Conservation (phyloP, 2,888 invertebrate species). For the Cheilosia variabilis region DNA sequence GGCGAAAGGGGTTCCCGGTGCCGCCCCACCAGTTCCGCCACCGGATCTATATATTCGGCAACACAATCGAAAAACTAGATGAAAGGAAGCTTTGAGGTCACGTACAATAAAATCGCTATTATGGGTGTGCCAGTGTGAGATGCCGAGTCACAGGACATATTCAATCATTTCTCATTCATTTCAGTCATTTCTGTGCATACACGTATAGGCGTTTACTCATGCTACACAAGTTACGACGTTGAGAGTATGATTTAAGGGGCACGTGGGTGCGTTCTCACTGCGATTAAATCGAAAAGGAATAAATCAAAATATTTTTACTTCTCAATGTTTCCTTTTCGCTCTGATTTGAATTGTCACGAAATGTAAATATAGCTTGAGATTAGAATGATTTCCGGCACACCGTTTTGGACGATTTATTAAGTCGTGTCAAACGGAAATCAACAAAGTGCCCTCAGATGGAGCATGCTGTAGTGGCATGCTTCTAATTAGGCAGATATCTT, state of each 20-base stretch:
- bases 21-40: constrained; percentile 2
- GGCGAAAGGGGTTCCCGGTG: constrained; percentile 28
- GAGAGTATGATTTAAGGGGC: constrained; percentile 11
- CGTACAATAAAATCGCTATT: constrained; percentile 63
- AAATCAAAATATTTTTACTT: constrained; percentile 54
- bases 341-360: constrained; percentile 46
- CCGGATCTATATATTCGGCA: constrained; percentile 53
- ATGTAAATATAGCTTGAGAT: constrained; percentile 47
- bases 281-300: constrained; percentile 35
- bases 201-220: constrained; percentile 46
- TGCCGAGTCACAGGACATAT: constrained; percentile 50
- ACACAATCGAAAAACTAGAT: constrained; percentile 49
- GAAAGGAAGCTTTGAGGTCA: constrained; percentile 58
- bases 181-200: constrained; percentile 52
- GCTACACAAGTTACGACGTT: background rate
- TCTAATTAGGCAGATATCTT: constrained; percentile 21
- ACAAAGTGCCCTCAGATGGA: background rate
- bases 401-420: constrained; percentile 47
- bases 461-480: background rate
- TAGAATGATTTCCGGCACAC: constrained; percentile 42
- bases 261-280: constrained; percentile 40
- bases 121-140: constrained; percentile 33
- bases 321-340: constrained; percentile 29
- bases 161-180: constrained; percentile 61
- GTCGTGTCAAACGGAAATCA: constrained; percentile 35